Evolutionary conservation across 2,888 invertebrate genomes (phyloP), one percentile per base, ranked within the genome.

Genomic region (Drosophila flavopinicola): DNA sequence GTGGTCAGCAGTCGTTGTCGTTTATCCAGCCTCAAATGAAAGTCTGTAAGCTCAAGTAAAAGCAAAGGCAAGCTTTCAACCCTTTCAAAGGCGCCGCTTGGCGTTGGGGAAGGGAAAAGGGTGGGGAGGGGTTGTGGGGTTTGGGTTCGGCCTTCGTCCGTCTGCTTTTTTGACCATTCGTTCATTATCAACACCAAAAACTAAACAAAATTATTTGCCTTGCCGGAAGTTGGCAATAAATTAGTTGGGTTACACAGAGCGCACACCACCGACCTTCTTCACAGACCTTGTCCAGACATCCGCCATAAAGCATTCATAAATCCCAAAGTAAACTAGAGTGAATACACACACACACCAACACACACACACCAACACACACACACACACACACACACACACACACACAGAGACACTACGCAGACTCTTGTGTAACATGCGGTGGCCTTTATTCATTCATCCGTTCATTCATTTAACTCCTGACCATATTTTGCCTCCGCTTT

Each of bases 251-350:
- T 71, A 52, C 65, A 58, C 53, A 75, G 54, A 64, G 56, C 49
- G 30, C 33, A n/a, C n/a, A n/a, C 47, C 54, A 57, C 44, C 49
- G 71, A 65, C 74, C 73, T 60, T 71, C 74, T 74, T 71, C 68
- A 58, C 66, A 78, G 83, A 85, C 78, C 78, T 77, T 78, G 85
- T 75, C 85, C 87, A 82, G 79, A 85, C 79, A 82, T 85, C 68
- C 85, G 85, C 76, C 78, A 86, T 84, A 88, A 90, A 87, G 88
- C 85, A 88, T 88, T 89, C 89, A 90, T 90, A 91, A 91, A 91
- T 90, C 89, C 90, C 84, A 87, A 85, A 89, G 84, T 87, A 90
- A 91, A 90, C 86, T 85, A 84, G 75, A 80, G 65, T 72, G 75
- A 66, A 66, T 57, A 57, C 57, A 67, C 57, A 45, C 41, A 58